These are phyloP conservation scores for Leptinotarsa juncta DNA, from an alignment of 2,888 invertebrate species.

Conservation along the genomic window DNA sequence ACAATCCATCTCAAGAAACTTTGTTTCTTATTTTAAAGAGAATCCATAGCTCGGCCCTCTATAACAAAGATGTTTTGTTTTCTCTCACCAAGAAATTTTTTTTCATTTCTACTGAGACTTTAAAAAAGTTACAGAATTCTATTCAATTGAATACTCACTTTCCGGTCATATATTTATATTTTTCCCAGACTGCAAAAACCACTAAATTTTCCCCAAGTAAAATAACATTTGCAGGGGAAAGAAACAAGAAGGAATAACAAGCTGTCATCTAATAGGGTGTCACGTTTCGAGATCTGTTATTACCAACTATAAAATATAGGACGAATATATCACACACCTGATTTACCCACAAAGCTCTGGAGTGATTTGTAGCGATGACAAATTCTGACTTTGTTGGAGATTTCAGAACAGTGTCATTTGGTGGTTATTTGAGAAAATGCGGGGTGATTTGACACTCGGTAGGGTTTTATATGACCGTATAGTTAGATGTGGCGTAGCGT, in stretches of 20 bases:
- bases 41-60: too few species aligned
- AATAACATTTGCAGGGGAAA: conserved; percentile 3
- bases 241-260: conserved; percentile 17
- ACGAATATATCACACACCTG: conserved; percentile 20
- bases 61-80: too few species aligned
- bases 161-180: neutral
- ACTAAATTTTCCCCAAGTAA: neutral
- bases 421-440: conserved; percentile 8
- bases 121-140: too few species aligned
- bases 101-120: too few species aligned
- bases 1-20: too few species aligned
- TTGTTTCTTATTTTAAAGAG: too few species aligned
- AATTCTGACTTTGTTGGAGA: conserved; percentile 15
- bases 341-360: conserved; percentile 7
- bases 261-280: conserved; percentile 24
- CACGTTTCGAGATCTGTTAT: conserved; percentile 22
- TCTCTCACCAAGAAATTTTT: too few species aligned
- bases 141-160: neutral
- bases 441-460: conserved; percentile 15
- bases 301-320: conserved; percentile 21
- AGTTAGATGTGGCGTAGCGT: neutral
- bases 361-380: conserved; percentile 18
- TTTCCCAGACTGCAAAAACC: neutral
- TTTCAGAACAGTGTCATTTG: conserved; percentile 3
- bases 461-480: conserved; percentile 8